Evolutionary conservation across 1,140 invertebrate genomes (phyloP).

Genomic region (Lanistes nyassanus): DNA sequence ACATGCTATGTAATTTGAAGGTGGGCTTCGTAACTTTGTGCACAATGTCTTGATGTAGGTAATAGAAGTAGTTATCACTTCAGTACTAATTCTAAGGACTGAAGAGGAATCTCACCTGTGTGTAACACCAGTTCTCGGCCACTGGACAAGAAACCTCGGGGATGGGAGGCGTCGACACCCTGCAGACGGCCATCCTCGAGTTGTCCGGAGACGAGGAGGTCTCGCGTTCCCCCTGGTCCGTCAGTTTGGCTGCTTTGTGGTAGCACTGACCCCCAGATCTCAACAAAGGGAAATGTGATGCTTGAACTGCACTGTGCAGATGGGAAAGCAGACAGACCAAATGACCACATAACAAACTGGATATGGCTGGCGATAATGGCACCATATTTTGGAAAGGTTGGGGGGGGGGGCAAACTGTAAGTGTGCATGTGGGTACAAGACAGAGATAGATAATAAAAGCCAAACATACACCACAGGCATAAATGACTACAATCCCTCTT

Average conservation of each 20-base stretch:
- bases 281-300: background rate
- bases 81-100: no score
- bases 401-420: background rate
- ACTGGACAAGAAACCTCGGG: slow-evolving; percentile 66
- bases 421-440: background rate
- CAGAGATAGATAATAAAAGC: no score
- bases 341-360: background rate
- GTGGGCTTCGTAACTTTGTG: no score
- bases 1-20: no score
- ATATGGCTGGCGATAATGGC: background rate
- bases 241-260: slow-evolving; percentile 30
- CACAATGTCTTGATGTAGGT: no score
- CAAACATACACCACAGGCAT: no score
- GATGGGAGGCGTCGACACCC: slow-evolving; percentile 61
- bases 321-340: background rate
- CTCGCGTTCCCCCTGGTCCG: slow-evolving; percentile 48
- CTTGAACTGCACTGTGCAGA: no score
- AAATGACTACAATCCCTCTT: no score
- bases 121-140: slow-evolving; percentile 70
- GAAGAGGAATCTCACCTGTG: slow-evolving; percentile 65
- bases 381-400: background rate
- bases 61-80: no score
- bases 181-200: slow-evolving; percentile 57
- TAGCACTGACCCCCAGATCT: background rate
- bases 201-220: slow-evolving; percentile 55